These are phyloP conservation scores for Drosophila bifasciata DNA, from an alignment of 1,140 invertebrate genomes.

Conservation along the genomic window DNA sequence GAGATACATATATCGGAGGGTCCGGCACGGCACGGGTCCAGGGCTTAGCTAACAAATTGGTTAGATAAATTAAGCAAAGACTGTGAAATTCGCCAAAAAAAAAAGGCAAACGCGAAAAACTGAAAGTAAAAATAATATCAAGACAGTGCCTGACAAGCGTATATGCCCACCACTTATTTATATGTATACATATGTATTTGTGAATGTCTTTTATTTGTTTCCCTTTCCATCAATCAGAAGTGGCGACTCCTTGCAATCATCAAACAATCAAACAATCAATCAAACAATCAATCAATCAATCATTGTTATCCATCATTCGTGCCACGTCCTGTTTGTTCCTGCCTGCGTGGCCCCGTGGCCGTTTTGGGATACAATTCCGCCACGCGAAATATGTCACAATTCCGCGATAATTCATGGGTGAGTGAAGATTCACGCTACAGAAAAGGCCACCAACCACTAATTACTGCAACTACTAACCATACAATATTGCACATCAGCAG, in stretches of 20 bases:
- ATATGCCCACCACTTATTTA: background rate
- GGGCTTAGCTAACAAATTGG: constrained; percentile 70
- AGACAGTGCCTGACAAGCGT: constrained; percentile 15
- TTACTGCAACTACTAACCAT: constrained; percentile 29
- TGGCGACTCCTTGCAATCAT: background rate
- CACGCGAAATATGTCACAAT: constrained; percentile 80
- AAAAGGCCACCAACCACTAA: constrained; percentile 11
- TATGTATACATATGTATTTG: constrained; percentile 1
- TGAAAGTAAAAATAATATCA: constrained; percentile 55
- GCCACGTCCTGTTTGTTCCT: constrained; percentile 5
- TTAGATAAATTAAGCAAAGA: constrained; percentile 68
- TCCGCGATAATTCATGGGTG: constrained; percentile 84
- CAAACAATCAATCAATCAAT: background rate
- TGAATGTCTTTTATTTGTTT: constrained; percentile 5
- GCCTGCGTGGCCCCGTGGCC: constrained; percentile 13
- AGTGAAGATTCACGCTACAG: constrained; percentile 53
- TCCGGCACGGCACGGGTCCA: no score
- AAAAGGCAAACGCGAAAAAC: constrained; percentile 13
- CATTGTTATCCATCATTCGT: constrained; percentile 14
- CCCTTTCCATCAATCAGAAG: background rate
- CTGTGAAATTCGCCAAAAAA: constrained; percentile 45
- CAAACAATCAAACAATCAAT: constrained; percentile 8
- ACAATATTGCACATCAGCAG: constrained; percentile 24
- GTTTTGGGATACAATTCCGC: constrained; percentile 8
- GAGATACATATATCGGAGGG: no score